phyloP scores from a whole-genome alignment of 2,888 invertebrate genomes.

The Caenorhabditis sulstoni region DNA sequence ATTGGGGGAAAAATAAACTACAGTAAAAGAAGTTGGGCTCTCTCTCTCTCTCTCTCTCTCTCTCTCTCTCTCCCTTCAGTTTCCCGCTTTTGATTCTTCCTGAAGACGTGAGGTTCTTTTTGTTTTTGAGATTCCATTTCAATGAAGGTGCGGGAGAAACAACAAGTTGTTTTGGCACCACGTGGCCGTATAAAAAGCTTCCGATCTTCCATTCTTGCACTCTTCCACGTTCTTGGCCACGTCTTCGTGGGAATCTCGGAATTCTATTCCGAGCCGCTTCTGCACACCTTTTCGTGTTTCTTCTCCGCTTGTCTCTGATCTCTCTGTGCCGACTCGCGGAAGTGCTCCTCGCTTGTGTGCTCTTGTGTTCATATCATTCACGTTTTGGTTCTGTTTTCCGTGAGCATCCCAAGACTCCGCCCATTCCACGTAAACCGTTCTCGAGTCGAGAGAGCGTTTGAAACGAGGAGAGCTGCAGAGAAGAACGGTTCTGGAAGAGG shows the following conservation, averaged over 20 bases:
- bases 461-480: conserved; percentile 3
- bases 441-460: background rate
- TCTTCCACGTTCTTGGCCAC: conserved; percentile 14
- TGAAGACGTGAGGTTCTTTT: background rate
- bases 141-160: conserved; percentile 1
- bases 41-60: background rate
- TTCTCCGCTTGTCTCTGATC: conserved; percentile 21
- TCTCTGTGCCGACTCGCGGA: conserved; percentile 24
- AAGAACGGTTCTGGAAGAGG: conserved; percentile 16
- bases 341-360: conserved; percentile 10
- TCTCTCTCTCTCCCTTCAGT: too few relatives aligned
- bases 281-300: conserved; percentile 40
- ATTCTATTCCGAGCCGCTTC: conserved; percentile 3
- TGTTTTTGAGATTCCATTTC: background rate
- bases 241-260: conserved; percentile 1
- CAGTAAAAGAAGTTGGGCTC: conserved; percentile 11
- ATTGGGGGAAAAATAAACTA: conserved; percentile 27
- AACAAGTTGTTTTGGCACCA: conserved; percentile 7
- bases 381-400: conserved; percentile 49
- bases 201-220: conserved; percentile 15
- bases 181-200: background rate
- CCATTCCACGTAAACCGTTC: conserved; percentile 31
- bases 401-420: conserved; percentile 18
- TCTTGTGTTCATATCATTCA: conserved; percentile 38
- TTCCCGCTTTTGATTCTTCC: background rate